A percentile compares a stretch with the other conserved stretches of the same genome.
phyloP scores from a whole-genome alignment of 2,888 invertebrate species.

The Leucozona laternaria region DNA sequence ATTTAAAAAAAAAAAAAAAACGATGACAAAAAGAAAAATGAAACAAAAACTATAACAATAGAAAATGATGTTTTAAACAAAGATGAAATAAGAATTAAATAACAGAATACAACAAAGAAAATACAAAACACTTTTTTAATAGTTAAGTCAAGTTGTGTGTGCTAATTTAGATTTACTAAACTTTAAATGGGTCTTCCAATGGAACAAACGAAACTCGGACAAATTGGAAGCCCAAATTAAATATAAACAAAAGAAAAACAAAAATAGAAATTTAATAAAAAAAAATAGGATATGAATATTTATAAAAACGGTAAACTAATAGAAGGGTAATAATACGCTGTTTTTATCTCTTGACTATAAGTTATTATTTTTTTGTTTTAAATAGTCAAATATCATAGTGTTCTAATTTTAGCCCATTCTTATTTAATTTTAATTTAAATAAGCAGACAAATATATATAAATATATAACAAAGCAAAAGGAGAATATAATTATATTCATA shows the following conservation, averaged over 20 bases:
- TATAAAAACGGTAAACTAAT: conserved; percentile 54
- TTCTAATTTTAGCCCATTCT: conserved; percentile 73
- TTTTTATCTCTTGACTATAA: conserved; percentile 69
- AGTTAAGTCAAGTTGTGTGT: conserved; percentile 70
- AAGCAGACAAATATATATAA: conserved; percentile 44
- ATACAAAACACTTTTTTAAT: conserved; percentile 32
- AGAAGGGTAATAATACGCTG: conserved; percentile 48
- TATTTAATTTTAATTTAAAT: conserved; percentile 65
- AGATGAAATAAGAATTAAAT: conserved; percentile 46
- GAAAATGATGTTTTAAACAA: conserved; percentile 38
- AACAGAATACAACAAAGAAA: conserved; percentile 28
- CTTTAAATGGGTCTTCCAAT: conserved; percentile 36
- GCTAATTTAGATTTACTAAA: conserved; percentile 60
- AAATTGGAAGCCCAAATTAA: conserved; percentile 29
- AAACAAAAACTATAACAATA: conserved; percentile 35
- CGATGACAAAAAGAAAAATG: conserved; percentile 38
- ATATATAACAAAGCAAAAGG: neutral
- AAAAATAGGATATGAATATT: conserved; percentile 65
- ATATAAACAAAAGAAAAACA: conserved; percentile 16
- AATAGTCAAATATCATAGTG: conserved; percentile 75
- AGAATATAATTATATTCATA: conserved; percentile 17
- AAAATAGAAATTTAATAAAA: conserved; percentile 59
- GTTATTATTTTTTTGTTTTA: conserved; percentile 59
- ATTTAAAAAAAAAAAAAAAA: conserved; percentile 44
- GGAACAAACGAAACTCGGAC: conserved; percentile 28